Evolutionary conservation across 2,888 invertebrate species (phyloP).

Genomic region (Heliconius cydno): DNA sequence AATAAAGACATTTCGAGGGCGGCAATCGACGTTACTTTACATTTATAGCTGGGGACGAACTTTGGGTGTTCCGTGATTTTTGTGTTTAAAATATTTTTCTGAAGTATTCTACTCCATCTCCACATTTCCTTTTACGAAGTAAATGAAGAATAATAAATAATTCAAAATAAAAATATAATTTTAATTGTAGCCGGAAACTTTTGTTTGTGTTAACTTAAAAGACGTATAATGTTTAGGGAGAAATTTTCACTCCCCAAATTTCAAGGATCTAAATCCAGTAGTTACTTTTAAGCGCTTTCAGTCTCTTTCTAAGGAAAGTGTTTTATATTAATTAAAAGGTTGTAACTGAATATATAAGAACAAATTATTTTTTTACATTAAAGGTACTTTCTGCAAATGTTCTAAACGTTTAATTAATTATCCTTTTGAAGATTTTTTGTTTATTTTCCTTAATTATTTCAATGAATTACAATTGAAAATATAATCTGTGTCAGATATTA

Average conservation of each 20-base stretch:
- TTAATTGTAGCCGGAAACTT: too few species aligned
- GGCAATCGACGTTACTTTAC: slow-evolving; percentile 18
- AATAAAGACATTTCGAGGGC: slow-evolving; percentile 15
- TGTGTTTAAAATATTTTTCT: background rate
- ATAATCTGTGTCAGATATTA: background rate
- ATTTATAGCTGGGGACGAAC: slow-evolving; percentile 12
- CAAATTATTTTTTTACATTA: background rate
- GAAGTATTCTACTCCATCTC: background rate
- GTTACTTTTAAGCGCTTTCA: background rate
- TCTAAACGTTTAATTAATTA: background rate
- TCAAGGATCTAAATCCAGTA: background rate
- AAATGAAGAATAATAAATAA: background rate
- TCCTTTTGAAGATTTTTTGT: background rate
- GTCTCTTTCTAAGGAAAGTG: background rate
- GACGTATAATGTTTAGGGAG: too few species aligned
- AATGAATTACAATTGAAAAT: background rate
- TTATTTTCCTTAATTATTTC: background rate
- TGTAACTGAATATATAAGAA: background rate
- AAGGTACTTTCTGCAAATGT: background rate
- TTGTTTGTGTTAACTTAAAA: too few species aligned
- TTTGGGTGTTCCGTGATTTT: background rate
- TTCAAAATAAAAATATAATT: too few species aligned
- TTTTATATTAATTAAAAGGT: background rate
- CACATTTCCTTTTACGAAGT: background rate
- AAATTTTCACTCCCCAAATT: background rate